Evolutionary conservation across 2,888 invertebrate species (phyloP).

Genomic region (Rhagophthalmus giganteus): DNA sequence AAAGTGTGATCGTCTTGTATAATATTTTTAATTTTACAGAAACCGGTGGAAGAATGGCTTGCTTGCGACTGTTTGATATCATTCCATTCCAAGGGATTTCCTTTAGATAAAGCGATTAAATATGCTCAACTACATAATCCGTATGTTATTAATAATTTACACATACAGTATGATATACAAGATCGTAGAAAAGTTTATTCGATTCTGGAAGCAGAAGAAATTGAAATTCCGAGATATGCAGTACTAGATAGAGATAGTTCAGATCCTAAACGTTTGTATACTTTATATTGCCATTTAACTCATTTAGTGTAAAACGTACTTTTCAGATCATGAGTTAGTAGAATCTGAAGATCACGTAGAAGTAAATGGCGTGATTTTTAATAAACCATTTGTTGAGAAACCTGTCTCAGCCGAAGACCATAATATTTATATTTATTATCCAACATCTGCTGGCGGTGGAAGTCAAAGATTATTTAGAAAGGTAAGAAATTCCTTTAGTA

Average conservation of each 20-base stretch:
- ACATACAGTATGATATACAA: conserved; percentile 98
- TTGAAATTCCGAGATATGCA: conserved; percentile 97
- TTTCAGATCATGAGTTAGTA: conserved; percentile 82
- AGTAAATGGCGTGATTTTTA: conserved; percentile 92
- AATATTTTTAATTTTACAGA: conserved; percentile 58
- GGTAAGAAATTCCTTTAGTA: conserved; percentile 60
- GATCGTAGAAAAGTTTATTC: conserved; percentile 93
- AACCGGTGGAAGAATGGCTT: conserved; percentile 98
- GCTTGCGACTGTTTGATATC: conserved; percentile 96
- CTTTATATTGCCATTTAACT: background rate
- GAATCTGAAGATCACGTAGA: conserved; percentile 98
- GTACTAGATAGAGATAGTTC: conserved; percentile 92
- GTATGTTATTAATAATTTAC: conserved; percentile 96
- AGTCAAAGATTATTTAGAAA: conserved; percentile 97
- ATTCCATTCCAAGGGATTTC: conserved; percentile 98
- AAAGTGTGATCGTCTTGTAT: no score
- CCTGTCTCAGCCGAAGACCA: conserved; percentile 99
- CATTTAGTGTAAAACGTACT: conserved; percentile 8
- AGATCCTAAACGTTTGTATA: conserved; percentile 80
- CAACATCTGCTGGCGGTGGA: conserved; percentile 96
- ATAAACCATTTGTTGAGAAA: conserved; percentile 99
- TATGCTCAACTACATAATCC: conserved; percentile 93
- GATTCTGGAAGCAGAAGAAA: conserved; percentile 89
- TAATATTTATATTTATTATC: conserved; percentile 99
- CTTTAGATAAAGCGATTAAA: conserved; percentile 94